These are phyloP conservation scores for Sinocyclocheilus grahami DNA, from an alignment of 2,113 vertebrate genomes.

Conservation along the genomic window DNA sequence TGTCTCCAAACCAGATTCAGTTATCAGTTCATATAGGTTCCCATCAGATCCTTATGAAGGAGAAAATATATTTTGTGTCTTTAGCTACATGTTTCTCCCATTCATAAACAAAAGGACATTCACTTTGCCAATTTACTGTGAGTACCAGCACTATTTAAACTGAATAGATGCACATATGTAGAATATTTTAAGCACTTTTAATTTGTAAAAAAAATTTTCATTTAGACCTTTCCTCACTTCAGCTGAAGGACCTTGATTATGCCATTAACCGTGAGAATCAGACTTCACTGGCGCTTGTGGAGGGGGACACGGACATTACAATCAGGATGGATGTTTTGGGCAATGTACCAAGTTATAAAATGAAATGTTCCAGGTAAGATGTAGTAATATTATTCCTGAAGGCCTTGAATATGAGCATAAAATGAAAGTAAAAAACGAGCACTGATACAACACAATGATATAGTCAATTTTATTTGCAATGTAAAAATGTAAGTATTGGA, in stretches of 20 bases:
- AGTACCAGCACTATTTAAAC: constrained; percentile 55
- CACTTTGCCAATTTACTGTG: constrained; percentile 67
- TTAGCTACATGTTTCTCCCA: constrained; percentile 66
- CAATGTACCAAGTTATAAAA: constrained; percentile 66
- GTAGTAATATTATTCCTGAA: neutral
- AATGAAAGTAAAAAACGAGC: neutral
- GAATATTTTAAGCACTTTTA: neutral
- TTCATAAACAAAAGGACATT: constrained; percentile 40
- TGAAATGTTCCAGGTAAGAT: constrained; percentile 71
- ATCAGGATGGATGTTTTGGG: constrained; percentile 63
- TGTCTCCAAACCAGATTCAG: constrained; percentile 15
- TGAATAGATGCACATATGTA: neutral
- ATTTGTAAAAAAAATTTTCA: neutral
- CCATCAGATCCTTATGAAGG: constrained; percentile 59
- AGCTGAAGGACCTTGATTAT: constrained; percentile 34
- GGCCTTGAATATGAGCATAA: neutral
- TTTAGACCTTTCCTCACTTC: constrained; percentile 66
- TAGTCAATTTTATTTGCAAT: neutral
- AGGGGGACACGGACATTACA: constrained; percentile 56
- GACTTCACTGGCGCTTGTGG: constrained; percentile 58
- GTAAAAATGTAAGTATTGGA: neutral
- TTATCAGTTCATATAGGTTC: constrained; percentile 55
- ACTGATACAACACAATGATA: neutral
- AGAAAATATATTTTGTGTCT: constrained; percentile 64
- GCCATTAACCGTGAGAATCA: constrained; percentile 20